These are phyloP conservation scores for Elephantulus edwardii DNA, from an alignment of 2,113 vertebrate species.

Conservation along the genomic window DNA sequence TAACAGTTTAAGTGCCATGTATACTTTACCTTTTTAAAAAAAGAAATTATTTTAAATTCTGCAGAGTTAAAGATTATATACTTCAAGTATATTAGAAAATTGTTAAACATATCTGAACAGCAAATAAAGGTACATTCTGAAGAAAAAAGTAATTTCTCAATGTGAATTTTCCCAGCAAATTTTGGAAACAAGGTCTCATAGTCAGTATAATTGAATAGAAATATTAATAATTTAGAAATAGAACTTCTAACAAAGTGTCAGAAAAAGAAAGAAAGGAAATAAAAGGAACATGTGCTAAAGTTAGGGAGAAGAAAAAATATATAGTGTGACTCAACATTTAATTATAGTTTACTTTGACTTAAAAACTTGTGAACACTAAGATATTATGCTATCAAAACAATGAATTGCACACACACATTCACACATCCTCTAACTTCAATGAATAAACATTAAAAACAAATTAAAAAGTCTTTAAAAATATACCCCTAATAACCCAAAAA, in stretches of 20 bases:
- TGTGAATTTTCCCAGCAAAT: constrained; percentile 1
- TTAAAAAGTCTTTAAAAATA: too few relatives aligned
- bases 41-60: constrained; percentile 22
- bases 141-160: constrained; percentile 8
- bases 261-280: not conserved
- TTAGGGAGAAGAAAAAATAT: not conserved
- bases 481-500: too few relatives aligned
- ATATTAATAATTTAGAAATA: not conserved
- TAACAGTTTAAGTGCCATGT: not conserved
- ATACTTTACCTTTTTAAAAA: too few relatives aligned
- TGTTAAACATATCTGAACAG: constrained; percentile 21
- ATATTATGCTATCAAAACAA: not conserved
- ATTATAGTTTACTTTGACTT: not conserved
- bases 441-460: too few relatives aligned
- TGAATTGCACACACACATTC: not conserved
- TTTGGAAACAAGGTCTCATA: not conserved
- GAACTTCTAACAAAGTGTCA: not conserved
- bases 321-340: not conserved
- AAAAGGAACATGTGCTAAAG: not conserved
- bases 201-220: not conserved
- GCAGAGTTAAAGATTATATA: not conserved
- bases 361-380: not conserved
- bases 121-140: not conserved
- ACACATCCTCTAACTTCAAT: too few relatives aligned
- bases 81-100: not conserved